Base-by-base conservation (phyloP, 2,113 vertebrate species). In the Thryonomys swinderianus region DNA sequence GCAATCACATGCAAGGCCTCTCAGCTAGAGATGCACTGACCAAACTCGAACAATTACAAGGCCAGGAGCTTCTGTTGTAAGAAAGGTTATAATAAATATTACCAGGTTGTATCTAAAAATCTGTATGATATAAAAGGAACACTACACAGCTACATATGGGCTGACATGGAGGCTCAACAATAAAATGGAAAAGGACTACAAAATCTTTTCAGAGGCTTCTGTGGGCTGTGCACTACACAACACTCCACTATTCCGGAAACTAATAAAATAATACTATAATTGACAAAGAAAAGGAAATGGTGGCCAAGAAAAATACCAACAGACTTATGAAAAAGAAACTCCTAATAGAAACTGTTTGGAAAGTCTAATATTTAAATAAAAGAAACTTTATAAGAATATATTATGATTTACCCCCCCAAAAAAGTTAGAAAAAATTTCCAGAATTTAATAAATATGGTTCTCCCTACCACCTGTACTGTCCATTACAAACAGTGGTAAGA, bases 341-440 rank as follows among this genome's bases (percentile, higher is more conserved):
- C 40, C 42, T 48, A 93, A 62, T 3, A 40, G 34, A 66, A 82
- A 78, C n/a, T 11, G 34, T 18, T 51, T 55, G 9, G 16, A 0
- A 92, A 90, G 40, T 51, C 82, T 73, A 90, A 55, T 25, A n/a
- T 18, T 67, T n/a, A 86, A 82, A 20, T n/a, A n/a, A n/a, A n/a
- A 48, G 4, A 12, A 45, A n/a, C 57, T 85, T 51, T 27, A 92
- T 17, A 87, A 85, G 27, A 79, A 51, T 53, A 53, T 30, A 42
- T 27, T 61, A 74, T 32, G 67, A 93, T 55, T 25, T 57, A 6
- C 37, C 27, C 8, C n/a, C 42, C 16, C 30, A n/a, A 69, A 37
- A 64, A 66, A 55, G 55, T n/a, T n/a, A 37, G 20, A 27, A 1
- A 37, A 90, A 64, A 27, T 48, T 69, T 21, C 42, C 62, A 37